Conservation (phyloP, 2,113 vertebrate species). For the Pedionomus torquatus region DNA sequence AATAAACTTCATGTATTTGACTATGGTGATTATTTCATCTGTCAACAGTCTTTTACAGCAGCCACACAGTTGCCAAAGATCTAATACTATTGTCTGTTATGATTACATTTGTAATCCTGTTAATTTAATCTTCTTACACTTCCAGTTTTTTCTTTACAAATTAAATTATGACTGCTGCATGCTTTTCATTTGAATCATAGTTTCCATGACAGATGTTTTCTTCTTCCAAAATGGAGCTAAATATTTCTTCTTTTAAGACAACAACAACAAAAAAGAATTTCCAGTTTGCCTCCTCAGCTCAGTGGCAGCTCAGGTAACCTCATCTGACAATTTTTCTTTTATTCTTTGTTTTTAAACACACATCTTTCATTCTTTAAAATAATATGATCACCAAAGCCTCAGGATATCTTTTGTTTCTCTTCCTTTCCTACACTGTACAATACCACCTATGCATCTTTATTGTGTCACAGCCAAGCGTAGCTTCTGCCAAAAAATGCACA, state of each 20-base stretch:
- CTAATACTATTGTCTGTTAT: conserved; percentile 21
- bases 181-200: neutral
- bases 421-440: neutral
- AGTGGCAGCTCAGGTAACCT: neutral
- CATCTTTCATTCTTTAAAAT: neutral
- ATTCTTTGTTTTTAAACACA: neutral
- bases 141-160: conserved; percentile 16
- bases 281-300: neutral
- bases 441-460: neutral
- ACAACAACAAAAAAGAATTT: neutral
- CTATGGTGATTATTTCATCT: neutral
- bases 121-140: conserved; percentile 57
- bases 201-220: neutral
- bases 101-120: conserved; percentile 44
- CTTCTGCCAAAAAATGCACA: neutral
- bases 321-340: neutral
- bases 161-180: neutral
- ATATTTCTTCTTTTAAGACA: neutral
- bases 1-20: neutral
- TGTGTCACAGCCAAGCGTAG: neutral
- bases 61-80: neutral
- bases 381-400: neutral
- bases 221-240: neutral
- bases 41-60: neutral
- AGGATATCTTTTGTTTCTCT: neutral